Evolutionary conservation across 2,888 invertebrate genomes (phyloP), one percentile per base, ranked within the genome.

Genomic region (Drepanosiphum platanoidis): DNA sequence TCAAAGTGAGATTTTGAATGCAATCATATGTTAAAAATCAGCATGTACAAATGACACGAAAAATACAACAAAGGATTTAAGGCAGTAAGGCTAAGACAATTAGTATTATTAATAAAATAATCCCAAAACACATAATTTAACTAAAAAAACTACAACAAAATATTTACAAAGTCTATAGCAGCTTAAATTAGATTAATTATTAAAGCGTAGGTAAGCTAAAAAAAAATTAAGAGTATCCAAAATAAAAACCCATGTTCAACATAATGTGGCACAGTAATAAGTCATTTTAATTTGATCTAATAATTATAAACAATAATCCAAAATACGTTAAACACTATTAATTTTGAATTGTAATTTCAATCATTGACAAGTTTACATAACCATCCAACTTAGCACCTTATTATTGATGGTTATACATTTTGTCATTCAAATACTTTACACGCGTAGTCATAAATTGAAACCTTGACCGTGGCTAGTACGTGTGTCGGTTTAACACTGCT

Each of bases 401-500:
- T 68, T 68, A 46, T 46, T 46, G 1, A 61, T 61, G 13, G 42
- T 79, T 68, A 61, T 27, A 22, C 30, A 64, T 42, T 34, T 71
- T 58, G 70, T 71, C 80, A 36, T 71, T 81, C 71, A 58, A 58
- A 71, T 27, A 83, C 42, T 72, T 72, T 82, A 70, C 80, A 64
- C 71, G 9, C 42, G 42, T 64, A 30, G 46, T 74, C 42, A 36
- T 83, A 83, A 83, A 74, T 74, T 83, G 61, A 74, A 83, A 74
- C 74, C 72, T 74, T 83, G 74, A 42, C 74, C 74, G 64, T 64
- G 72, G 82, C 61, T 52, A 30, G 68, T 71, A 39, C 42, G 70
- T 70, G 71, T 71, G 70, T 52, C 52, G 58, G 81, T 81, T 68
- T 58, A 81, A 81, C 81, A 79, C 68, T 46, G 79, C 15, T 46